Evolutionary conservation across 53 echinoderm and acorn worm species (phyloP), one percentile per base, ranked within the genome.

Genomic region (Glandiceps talaboti): DNA sequence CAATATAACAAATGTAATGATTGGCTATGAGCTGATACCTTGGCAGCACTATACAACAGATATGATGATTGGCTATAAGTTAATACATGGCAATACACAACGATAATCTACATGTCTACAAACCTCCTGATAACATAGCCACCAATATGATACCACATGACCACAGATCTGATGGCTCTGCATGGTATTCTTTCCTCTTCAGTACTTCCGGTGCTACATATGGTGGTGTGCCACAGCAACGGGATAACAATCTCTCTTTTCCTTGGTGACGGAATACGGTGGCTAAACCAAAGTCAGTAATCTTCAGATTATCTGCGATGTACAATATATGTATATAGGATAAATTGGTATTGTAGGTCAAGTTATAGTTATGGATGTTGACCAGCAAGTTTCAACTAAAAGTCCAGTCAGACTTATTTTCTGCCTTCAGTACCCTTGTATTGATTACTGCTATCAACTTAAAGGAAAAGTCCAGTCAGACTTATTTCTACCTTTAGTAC

Each of bases 61-160:
- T n/a, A n/a, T n/a, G n/a, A n/a, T n/a, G n/a, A n/a, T n/a, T n/a
- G n/a, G n/a, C n/a, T n/a, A n/a, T n/a, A n/a, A n/a, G n/a, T n/a
- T n/a, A n/a, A n/a, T n/a, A n/a, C n/a, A n/a, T n/a, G n/a, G n/a
- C n/a, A n/a, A n/a, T n/a, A n/a, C n/a, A n/a, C n/a, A n/a, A n/a
- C n/a, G n/a, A n/a, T n/a, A n/a, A n/a, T n/a, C n/a, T n/a, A n/a
- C 64, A 45, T 45, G 64, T 12, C 64, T 20, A 12, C 81, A 77
- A 77, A 92, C 96, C 96, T 87, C 96, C 96, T 30, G 90, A 90
- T 27, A 92, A 81, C 96, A 95, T 95, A 32, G 92, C 97, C 0
- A 96, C 91, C 14, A 96, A 86, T 28, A 96, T 96, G 31, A 96
- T 91, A 30, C 97, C 97, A 89, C 97, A 96, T 0, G 97, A 96